Conservation (phyloP, 1,140 invertebrate genomes). For the Anadara kagoshimensis region DNA sequence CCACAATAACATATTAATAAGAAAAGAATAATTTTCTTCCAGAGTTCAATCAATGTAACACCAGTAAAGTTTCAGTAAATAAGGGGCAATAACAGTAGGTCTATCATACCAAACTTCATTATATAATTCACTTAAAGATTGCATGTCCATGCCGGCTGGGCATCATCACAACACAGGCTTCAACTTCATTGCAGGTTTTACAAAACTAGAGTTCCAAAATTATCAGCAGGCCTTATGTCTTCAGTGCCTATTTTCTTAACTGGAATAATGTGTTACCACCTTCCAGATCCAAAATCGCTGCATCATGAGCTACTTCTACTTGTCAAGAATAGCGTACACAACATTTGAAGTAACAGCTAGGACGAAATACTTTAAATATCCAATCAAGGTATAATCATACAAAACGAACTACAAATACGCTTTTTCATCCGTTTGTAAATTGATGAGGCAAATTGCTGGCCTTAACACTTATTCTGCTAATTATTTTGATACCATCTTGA, state of each 20-base stretch:
- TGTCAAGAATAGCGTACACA: conserved; percentile 5
- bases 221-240: conserved; percentile 7
- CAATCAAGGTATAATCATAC: conserved; percentile 5
- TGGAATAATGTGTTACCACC: conserved; percentile 6
- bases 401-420: conserved; percentile 10
- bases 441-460: conserved; percentile 6
- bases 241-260: background rate
- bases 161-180: conserved; percentile 13
- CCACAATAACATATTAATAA: no score
- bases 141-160: conserved; percentile 12
- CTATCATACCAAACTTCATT: background rate
- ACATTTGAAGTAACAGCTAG: conserved; percentile 8
- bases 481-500: conserved; percentile 13
- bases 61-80: background rate
- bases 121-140: conserved; percentile 9
- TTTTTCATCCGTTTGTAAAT: conserved; percentile 9
- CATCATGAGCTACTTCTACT: conserved; percentile 4
- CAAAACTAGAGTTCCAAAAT: conserved; percentile 7
- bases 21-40: no score
- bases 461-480: conserved; percentile 12
- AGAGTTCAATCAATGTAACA: background rate
- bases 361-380: conserved; percentile 9
- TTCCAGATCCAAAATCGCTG: conserved; percentile 6
- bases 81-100: background rate
- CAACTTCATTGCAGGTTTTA: conserved; percentile 6